Base-by-base conservation (phyloP, 2,888 invertebrate genomes). In the Dynastes tityus region DNA sequence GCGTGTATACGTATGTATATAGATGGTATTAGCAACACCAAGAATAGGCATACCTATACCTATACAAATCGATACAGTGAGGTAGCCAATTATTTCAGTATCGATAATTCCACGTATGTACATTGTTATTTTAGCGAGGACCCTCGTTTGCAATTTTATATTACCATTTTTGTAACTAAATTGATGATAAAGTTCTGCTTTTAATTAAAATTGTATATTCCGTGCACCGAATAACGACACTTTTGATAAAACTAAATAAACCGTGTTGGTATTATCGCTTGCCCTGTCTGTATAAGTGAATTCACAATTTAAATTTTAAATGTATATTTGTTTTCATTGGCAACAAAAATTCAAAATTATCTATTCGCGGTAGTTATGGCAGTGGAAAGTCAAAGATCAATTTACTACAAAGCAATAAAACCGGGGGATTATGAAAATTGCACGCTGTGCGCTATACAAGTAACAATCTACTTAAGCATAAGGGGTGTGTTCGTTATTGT, bases 121-220 rank as follows among this genome's bases (percentile, higher is more conserved):
- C 55, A 55, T 22, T 55, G 55, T 55, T 55, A 55, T 55, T 55
- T 55, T 55, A 22, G 55, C 55, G n/a, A 55, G 22, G 11, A 11
- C 0, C 3, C 32, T 13, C 32, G 1, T 4, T 37, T 37, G 40
- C 40, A n/a, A 37, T 64, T 64, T 32, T 63, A 29, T 63, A 13
- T 32, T 64, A 37, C 5, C 65, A 22, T 45, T 40, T 63, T 45
- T 40, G 9, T 16, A 65, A 65, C 65, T 37, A 45, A 65, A 65
- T 65, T 40, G 37, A 65, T 65, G 65, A 45, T 65, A 65, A 45
- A 65, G 40, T 65, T 65, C 65, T 65, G 65, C 4, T 65, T 40
- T 65, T 65, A 65, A 65, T 65, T 65, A 65, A 65, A 65, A 65
- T 65, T 40, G 65, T 65, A 45, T 65, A 45, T 65, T 40, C 16